A percentile compares a stretch with the other conserved stretches of the same genome.
Evolutionary conservation across 2,797 vertebrate species (phyloP).

Genomic region (Gymnothorax javanicus): DNA sequence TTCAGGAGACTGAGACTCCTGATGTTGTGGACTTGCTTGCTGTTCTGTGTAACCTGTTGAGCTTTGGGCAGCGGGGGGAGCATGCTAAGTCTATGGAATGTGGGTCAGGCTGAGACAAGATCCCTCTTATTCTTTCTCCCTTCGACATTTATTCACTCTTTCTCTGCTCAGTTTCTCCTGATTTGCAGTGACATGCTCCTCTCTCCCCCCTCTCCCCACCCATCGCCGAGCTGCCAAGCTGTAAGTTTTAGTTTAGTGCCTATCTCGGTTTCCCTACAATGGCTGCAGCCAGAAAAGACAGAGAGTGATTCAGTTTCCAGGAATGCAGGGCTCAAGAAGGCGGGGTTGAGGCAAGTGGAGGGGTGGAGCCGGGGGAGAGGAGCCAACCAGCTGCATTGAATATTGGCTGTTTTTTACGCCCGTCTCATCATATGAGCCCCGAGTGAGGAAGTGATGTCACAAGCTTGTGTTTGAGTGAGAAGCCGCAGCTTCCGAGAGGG

Average conservation of each 20-base stretch:
- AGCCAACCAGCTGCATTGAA: not conserved
- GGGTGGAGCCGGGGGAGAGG: not conserved
- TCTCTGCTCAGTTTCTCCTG: not conserved
- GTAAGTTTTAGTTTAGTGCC: not conserved
- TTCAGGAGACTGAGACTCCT: no score
- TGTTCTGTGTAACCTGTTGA: not conserved
- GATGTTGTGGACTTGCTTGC: no score
- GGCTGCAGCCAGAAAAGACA: not conserved
- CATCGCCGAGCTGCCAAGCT: not conserved
- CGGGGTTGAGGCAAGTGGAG: not conserved
- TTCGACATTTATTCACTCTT: not conserved
- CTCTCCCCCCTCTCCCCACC: not conserved
- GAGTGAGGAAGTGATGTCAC: conserved; percentile 21
- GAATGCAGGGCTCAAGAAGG: conserved; percentile 1
- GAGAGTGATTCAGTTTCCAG: conserved; percentile 7
- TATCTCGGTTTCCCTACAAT: not conserved
- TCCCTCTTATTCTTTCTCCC: not conserved
- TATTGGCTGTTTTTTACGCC: not conserved
- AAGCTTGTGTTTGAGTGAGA: conserved; percentile 17
- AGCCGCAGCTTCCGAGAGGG: conserved; percentile 17
- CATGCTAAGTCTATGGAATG: not conserved
- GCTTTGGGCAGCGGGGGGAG: not conserved
- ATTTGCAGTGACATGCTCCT: not conserved
- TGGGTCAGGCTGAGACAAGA: not conserved
- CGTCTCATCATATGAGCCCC: no score